Evolutionary conservation across 2,797 vertebrate species (phyloP).

Genomic region (Lacerta bilineata): DNA sequence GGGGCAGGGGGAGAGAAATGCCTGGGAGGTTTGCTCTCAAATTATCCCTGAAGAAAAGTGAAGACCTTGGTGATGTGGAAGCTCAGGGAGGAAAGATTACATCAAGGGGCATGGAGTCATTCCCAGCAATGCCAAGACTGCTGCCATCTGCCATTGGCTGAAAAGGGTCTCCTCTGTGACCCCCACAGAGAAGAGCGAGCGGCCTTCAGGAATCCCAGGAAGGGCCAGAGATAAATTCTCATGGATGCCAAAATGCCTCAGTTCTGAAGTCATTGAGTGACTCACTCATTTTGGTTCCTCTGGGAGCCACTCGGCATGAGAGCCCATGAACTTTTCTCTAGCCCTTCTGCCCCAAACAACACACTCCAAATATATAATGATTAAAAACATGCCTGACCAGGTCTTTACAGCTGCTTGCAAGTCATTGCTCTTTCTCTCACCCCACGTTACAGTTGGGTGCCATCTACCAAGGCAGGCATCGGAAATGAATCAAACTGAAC

Average conservation of each 20-base stretch:
- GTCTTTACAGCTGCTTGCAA: background rate
- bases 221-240: constrained; percentile 57
- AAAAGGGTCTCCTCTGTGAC: background rate
- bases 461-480: background rate
- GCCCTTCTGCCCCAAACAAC: constrained; percentile 43
- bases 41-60: background rate
- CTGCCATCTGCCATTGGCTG: background rate
- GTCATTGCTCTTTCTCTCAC: background rate
- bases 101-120: background rate
- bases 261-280: constrained; percentile 63
- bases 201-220: constrained; percentile 8
- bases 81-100: background rate
- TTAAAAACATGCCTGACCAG: constrained; percentile 3
- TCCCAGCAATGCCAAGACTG: background rate
- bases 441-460: background rate
- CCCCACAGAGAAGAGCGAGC: background rate
- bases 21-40: background rate
- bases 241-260: constrained; percentile 62
- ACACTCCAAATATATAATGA: background rate
- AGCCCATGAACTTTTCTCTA: constrained; percentile 29
- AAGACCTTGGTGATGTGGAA: background rate
- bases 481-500: background rate
- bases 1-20: background rate
- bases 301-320: constrained; percentile 57
- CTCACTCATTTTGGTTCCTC: constrained; percentile 58